A percentile compares a stretch with the other conserved stretches of the same genome.
phyloP scores from a whole-genome alignment of 2,113 vertebrate genomes.

The Maylandia zebra region DNA sequence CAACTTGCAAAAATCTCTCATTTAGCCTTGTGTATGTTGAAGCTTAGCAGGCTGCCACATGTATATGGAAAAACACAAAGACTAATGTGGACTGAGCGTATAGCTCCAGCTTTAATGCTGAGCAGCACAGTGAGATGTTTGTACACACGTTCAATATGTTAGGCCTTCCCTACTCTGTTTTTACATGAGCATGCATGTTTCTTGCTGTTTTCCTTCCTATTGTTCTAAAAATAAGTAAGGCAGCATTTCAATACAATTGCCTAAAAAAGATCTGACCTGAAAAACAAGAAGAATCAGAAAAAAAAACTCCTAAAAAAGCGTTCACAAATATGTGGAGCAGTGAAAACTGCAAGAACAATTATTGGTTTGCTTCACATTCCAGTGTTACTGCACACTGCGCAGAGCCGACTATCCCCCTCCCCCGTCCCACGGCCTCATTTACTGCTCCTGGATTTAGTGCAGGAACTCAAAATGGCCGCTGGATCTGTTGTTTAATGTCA shows the following conservation, averaged over 20 bases:
- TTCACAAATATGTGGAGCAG: background rate
- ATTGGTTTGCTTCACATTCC: constrained; percentile 41
- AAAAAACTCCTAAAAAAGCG: background rate
- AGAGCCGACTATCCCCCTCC: constrained; percentile 20
- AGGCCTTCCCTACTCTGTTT: background rate
- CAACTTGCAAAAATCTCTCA: background rate
- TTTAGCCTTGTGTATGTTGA: background rate
- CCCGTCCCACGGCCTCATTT: constrained; percentile 35
- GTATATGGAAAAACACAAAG: background rate
- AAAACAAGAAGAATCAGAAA: background rate
- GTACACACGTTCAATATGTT: background rate
- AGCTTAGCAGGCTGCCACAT: background rate
- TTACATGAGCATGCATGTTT: background rate
- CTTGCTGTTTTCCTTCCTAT: background rate
- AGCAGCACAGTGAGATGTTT: background rate
- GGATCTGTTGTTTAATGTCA: constrained; percentile 43
- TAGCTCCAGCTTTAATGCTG: background rate
- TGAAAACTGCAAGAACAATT: background rate
- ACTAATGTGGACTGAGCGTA: background rate
- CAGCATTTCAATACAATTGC: background rate
- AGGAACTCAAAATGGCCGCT: constrained; percentile 63
- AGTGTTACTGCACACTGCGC: constrained; percentile 46
- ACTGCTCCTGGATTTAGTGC: constrained; percentile 43
- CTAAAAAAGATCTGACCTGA: background rate
- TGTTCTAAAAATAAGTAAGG: background rate